Percentiles rank a stretch among this genome's conserved stretches.
These are phyloP conservation scores for Heliangelus exortis DNA, from an alignment of 2,797 vertebrate genomes.

Conservation along the genomic window DNA sequence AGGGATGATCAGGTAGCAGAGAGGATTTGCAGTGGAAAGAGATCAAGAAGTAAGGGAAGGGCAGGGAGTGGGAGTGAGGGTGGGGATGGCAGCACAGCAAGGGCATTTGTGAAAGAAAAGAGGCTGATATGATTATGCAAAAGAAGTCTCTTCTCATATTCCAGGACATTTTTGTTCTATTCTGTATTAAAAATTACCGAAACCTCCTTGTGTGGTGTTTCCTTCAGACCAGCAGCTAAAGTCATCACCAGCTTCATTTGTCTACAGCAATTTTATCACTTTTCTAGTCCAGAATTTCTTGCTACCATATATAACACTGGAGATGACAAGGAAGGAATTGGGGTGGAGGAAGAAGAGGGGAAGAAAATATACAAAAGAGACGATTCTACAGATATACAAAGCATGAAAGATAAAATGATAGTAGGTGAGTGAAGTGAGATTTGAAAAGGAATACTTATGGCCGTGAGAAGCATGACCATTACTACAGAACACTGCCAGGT, in stretches of 20 bases:
- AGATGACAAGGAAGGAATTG: neutral
- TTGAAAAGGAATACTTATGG: neutral
- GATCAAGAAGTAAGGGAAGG: neutral
- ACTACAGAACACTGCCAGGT: neutral
- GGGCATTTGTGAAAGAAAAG: neutral
- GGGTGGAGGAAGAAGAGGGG: neutral
- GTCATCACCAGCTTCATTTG: neutral
- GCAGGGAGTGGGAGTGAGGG: neutral
- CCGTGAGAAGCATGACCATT: neutral
- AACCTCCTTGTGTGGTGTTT: conserved; percentile 3
- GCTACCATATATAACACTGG: neutral
- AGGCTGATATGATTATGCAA: neutral
- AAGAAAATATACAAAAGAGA: neutral
- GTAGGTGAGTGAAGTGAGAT: neutral
- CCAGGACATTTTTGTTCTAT: neutral
- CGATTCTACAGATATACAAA: neutral
- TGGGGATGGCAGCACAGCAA: neutral
- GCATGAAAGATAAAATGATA: neutral
- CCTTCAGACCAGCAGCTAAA: neutral
- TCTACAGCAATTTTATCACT: neutral
- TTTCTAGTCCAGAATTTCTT: neutral
- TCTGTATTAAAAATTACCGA: neutral
- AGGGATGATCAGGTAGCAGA: neutral
- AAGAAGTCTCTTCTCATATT: neutral
- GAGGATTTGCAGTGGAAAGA: neutral